These are phyloP conservation scores for Acanthaster planci DNA, from an alignment of 35 echinoderm and acorn worm genomes.

Conservation along the genomic window DNA sequence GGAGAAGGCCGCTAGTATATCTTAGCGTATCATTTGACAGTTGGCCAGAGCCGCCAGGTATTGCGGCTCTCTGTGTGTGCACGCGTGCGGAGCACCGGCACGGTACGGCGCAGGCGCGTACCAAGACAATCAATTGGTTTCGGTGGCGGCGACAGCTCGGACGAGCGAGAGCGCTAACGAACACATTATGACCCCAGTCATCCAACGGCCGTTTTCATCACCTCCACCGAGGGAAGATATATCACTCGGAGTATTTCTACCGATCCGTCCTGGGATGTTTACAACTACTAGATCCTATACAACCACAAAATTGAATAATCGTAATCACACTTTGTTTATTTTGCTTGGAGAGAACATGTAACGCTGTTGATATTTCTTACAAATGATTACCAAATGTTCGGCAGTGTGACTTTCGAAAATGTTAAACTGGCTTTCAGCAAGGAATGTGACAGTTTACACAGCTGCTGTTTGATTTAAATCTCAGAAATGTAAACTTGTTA, in stretches of 20 bases:
- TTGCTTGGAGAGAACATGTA: constrained; percentile 3
- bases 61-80: not conserved
- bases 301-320: too few species aligned
- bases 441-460: constrained; percentile 21
- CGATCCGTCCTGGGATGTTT: too few species aligned
- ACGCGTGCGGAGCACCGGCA: not conserved
- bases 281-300: too few species aligned
- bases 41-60: not conserved
- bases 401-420: not conserved
- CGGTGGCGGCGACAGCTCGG: not conserved
- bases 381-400: not conserved
- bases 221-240: not conserved
- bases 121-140: constrained; percentile 17
- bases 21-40: constrained; percentile 18
- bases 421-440: not conserved
- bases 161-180: not conserved
- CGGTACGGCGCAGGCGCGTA: not conserved
- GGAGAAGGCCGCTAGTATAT: not conserved
- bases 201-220: not conserved
- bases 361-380: not conserved
- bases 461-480: constrained; percentile 15
- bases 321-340: not conserved
- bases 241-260: too few species aligned
- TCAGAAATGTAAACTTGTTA: constrained; percentile 7
- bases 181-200: not conserved